Evolutionary conservation across 2,888 invertebrate genomes (phyloP).

Genomic region (Lasioglossum lativentre): DNA sequence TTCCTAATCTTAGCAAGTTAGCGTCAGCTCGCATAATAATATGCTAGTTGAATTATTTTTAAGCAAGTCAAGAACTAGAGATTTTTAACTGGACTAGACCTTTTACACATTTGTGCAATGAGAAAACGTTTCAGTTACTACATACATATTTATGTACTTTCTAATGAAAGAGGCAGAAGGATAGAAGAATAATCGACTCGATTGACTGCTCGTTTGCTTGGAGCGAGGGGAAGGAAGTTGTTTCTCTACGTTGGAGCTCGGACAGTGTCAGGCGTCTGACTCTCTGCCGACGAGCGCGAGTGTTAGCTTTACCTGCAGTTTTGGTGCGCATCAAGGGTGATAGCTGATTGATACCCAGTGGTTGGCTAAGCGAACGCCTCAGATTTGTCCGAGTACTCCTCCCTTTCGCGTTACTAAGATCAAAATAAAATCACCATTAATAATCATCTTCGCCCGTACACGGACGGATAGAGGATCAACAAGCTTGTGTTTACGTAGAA

Average conservation of each 20-base stretch:
- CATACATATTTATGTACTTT: too few species aligned
- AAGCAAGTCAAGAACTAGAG: too few species aligned
- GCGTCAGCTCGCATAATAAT: too few species aligned
- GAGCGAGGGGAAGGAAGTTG: slow-evolving; percentile 32
- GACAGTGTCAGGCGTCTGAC: slow-evolving; percentile 26
- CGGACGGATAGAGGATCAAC: slow-evolving; percentile 68
- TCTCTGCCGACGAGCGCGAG: slow-evolving; percentile 18
- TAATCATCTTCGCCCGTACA: slow-evolving; percentile 38
- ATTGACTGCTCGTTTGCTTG: slow-evolving; percentile 51
- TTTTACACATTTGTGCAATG: neutral
- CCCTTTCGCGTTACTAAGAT: slow-evolving; percentile 82
- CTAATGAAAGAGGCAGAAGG: neutral
- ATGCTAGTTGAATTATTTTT: too few species aligned
- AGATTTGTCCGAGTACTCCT: slow-evolving; percentile 84
- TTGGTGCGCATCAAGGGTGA: slow-evolving; percentile 86
- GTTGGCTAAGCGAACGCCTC: slow-evolving; percentile 89
- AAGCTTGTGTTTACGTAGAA: slow-evolving; percentile 77
- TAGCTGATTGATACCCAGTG: slow-evolving; percentile 87
- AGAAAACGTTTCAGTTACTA: too few species aligned
- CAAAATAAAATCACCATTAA: slow-evolving; percentile 64
- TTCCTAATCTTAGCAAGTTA: too few species aligned
- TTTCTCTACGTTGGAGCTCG: slow-evolving; percentile 62
- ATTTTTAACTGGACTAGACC: neutral
- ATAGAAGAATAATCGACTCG: neutral
- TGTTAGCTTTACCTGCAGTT: slow-evolving; percentile 83